A percentile compares a stretch with the other conserved stretches of the same genome.
Evolutionary conservation across 2,797 vertebrate species (phyloP).

Genomic region (Onychomys leucogaster): DNA sequence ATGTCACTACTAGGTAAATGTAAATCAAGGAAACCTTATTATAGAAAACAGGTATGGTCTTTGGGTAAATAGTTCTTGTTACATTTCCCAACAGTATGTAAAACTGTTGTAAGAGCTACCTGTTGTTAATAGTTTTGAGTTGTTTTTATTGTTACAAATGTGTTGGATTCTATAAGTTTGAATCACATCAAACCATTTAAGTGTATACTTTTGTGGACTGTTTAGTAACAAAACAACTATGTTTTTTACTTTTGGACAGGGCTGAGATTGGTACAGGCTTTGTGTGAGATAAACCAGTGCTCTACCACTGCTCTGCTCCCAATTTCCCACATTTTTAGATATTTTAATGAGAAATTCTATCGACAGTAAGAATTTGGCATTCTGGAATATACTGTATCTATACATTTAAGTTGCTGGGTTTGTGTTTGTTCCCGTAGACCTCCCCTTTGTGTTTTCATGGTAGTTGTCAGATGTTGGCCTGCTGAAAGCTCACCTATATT

Average conservation of each 20-base stretch:
- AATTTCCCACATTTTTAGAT: neutral
- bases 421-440: neutral
- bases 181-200: neutral
- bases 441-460: neutral
- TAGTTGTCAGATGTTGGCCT: neutral
- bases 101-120: neutral
- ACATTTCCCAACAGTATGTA: neutral
- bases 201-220: neutral
- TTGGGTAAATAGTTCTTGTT: neutral
- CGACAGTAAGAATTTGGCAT: neutral
- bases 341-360: neutral
- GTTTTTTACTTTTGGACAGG: neutral
- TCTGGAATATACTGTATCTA: neutral
- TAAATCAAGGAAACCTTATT: neutral
- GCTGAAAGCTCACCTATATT: neutral
- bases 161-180: neutral
- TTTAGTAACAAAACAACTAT: neutral
- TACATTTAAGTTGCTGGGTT: neutral
- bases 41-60: neutral
- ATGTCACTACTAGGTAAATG: conserved; percentile 12
- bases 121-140: neutral
- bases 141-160: neutral
- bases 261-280: neutral
- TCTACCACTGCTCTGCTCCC: neutral
- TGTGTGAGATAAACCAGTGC: neutral